Evolutionary conservation across 2,113 vertebrate genomes (phyloP).

Genomic region (Nyctereutes procyonoides): DNA sequence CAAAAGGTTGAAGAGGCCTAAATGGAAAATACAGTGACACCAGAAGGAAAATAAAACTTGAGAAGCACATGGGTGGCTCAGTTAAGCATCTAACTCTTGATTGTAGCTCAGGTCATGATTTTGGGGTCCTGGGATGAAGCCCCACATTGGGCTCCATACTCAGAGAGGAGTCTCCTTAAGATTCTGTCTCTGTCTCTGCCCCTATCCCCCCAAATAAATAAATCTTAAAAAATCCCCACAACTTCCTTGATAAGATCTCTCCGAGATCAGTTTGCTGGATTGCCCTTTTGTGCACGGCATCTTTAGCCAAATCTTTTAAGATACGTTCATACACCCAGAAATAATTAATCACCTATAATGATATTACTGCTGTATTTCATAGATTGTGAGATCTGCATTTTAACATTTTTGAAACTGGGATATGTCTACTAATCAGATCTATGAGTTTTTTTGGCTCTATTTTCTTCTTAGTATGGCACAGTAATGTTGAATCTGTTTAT

Average conservation of each 20-base stretch:
- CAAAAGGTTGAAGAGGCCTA: not conserved
- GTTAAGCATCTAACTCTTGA: not conserved
- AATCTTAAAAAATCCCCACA: not conserved
- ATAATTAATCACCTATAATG: not conserved
- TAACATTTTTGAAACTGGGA: not conserved
- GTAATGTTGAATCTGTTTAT: not conserved
- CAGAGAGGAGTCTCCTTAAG: not conserved
- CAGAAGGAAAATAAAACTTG: constrained; percentile 30
- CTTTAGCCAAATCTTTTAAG: not conserved
- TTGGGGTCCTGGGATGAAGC: not conserved
- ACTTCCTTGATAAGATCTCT: not conserved
- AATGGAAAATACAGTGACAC: not conserved
- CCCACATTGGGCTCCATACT: not conserved
- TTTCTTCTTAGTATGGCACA: not conserved
- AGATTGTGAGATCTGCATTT: constrained; percentile 2
- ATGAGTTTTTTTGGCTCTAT: not conserved
- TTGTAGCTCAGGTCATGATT: not conserved
- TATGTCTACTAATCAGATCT: not conserved
- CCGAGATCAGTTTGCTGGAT: not conserved
- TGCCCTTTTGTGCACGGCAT: not conserved
- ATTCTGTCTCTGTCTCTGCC: not conserved
- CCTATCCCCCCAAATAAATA: not conserved
- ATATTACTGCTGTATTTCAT: not conserved
- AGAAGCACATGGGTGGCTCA: not conserved
- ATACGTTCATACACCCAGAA: not conserved